Conservation (phyloP, 1,140 invertebrate genomes). For the Tribolium castaneum region DNA sequence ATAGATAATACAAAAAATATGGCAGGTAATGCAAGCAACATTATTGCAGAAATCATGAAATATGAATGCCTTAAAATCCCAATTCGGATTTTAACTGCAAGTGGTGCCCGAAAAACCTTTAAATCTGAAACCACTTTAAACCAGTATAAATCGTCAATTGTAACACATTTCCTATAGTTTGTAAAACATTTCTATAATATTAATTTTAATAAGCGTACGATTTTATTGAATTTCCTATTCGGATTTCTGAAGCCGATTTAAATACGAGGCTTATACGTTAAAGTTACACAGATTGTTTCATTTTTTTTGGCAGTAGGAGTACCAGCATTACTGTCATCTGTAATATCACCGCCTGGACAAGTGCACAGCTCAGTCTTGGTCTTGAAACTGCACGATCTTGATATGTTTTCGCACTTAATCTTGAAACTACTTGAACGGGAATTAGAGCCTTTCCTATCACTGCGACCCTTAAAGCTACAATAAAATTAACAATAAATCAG, state of each 20-base stretch:
- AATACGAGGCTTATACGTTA: slow-evolving; percentile 75
- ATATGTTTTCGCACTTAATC: slow-evolving; percentile 64
- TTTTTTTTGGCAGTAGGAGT: slow-evolving; percentile 69
- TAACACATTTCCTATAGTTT: not conserved
- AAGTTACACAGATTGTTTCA: slow-evolving; percentile 73
- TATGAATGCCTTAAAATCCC: no score
- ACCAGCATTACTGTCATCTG: slow-evolving; percentile 51
- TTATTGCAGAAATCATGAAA: no score
- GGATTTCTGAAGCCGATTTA: slow-evolving; percentile 55
- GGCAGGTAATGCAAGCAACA: no score
- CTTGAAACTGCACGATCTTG: slow-evolving; percentile 62
- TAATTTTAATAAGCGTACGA: slow-evolving; percentile 39
- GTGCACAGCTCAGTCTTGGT: slow-evolving; percentile 59
- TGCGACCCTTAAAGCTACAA: slow-evolving; percentile 63
- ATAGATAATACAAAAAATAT: no score
- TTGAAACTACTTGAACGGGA: slow-evolving; percentile 66
- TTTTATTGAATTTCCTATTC: slow-evolving; percentile 27
- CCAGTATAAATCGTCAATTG: not conserved
- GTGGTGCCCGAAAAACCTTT: no score
- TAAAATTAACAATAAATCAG: not conserved
- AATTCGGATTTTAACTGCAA: no score
- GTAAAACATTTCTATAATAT: not conserved
- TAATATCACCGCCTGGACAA: slow-evolving; percentile 54
- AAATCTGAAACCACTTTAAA: not conserved
- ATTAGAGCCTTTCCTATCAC: slow-evolving; percentile 63